Evolutionary conservation across 2,888 invertebrate species (phyloP), one percentile per base, ranked within the genome.

Genomic region (Pandemis corylana): DNA sequence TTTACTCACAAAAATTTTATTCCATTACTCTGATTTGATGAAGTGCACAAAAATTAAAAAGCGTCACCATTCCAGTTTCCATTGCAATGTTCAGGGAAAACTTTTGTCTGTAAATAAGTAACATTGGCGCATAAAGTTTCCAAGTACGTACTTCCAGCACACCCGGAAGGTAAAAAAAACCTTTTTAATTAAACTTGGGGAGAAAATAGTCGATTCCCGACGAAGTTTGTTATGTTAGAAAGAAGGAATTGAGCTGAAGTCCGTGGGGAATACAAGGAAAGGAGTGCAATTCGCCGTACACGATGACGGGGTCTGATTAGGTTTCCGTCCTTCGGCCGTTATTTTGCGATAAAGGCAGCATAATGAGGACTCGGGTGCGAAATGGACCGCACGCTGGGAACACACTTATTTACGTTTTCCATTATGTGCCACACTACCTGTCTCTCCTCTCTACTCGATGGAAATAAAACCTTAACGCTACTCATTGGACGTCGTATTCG

Each of bases 201-300:
- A 53, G 73, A 71, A 72, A 77, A 78, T 80, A 80, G 76, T 75
- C 79, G 72, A 77, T 72, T 79, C 78, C 72, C 76, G 42, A 46
- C 65, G 77, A 84, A 84, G 79, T 85, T 83, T 83, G 78, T 80
- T 84, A 70, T 83, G 81, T 84, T 82, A 80, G 77, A 75, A 71
- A 73, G 75, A 79, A 81, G 80, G 79, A 83, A 82, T 81, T 79
- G 80, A 81, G 78, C 78, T 80, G 68, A 76, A 82, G 78, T 80
- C 80, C 77, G 76, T 9, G 46, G 78, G 68, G 82, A 76, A 78
- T 76, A 69, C 67, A 77, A 72, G 78, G 70, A 71, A 77, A 77
- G 71, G 77, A 79, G 69, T 76, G 53, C 73, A 72, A 76, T 73
- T 76, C 71, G 64, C 65, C 46, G 68, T 66, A 53, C 65, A 51